phyloP scores from a whole-genome alignment of 2,797 vertebrate species.

The Danio tinwini region DNA sequence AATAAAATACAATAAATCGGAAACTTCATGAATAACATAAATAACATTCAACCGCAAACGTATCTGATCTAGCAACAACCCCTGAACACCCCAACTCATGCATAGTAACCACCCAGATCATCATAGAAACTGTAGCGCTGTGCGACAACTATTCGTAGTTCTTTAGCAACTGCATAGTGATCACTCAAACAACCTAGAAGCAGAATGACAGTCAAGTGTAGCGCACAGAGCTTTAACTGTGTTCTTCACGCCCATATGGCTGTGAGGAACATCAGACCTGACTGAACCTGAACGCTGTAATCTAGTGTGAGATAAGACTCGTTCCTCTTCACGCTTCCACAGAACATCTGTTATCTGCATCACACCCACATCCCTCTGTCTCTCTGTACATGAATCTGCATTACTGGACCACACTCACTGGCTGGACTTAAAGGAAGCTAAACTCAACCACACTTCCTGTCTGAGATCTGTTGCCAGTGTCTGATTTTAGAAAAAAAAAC shows the following conservation, averaged over 20 bases:
- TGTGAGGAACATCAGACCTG: neutral
- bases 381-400: neutral
- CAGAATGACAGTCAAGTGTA: too few relatives aligned
- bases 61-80: too few relatives aligned
- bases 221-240: neutral
- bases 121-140: too few relatives aligned
- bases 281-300: conserved; percentile 18
- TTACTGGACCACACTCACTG: neutral
- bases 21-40: too few relatives aligned
- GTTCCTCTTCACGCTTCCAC: conserved; percentile 18
- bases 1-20: too few relatives aligned
- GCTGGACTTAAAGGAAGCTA: conserved; percentile 16
- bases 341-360: conserved; percentile 49
- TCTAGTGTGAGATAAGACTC: conserved; percentile 20
- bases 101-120: too few relatives aligned
- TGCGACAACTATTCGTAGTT: neutral
- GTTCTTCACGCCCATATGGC: neutral
- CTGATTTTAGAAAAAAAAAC: neutral
- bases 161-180: neutral
- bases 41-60: too few relatives aligned
- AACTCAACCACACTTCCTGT: conserved; percentile 17
- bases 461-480: neutral
- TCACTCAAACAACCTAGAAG: too few relatives aligned
- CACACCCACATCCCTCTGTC: conserved; percentile 29
- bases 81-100: too few relatives aligned